These are phyloP conservation scores for Salmo trutta DNA, from an alignment of 2,797 vertebrate species.

Conservation along the genomic window DNA sequence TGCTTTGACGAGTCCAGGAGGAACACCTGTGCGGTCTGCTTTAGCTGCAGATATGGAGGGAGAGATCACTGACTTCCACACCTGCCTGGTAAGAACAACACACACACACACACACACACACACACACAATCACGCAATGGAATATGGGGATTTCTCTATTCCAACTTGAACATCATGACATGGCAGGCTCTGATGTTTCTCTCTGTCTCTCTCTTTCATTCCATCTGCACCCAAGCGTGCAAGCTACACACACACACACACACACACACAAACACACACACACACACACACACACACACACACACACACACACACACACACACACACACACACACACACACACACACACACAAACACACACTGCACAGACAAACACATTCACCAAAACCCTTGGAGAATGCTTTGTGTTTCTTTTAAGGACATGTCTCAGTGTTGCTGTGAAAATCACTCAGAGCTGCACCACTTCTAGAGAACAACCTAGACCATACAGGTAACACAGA, in stretches of 20 bases:
- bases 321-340: too few relatives aligned
- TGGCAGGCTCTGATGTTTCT: neutral
- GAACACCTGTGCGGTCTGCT: constrained; percentile 70
- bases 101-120: neutral
- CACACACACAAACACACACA: neutral
- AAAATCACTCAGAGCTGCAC: neutral
- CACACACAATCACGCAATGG: neutral
- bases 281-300: neutral
- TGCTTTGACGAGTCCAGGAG: constrained; percentile 52
- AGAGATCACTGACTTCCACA: constrained; percentile 72
- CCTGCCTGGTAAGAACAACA: constrained; percentile 55
- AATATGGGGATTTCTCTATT: neutral
- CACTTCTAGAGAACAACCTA: neutral
- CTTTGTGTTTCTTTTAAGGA: neutral
- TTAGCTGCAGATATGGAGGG: constrained; percentile 37
- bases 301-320: neutral
- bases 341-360: neutral
- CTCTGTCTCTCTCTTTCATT: neutral
- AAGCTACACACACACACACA: neutral
- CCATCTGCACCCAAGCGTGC: too few relatives aligned
- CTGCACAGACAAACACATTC: neutral
- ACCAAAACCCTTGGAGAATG: neutral
- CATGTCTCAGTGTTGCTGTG: neutral
- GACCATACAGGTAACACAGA: neutral
- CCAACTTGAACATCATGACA: neutral